Evolutionary conservation across 2,113 vertebrate genomes (phyloP), one percentile per base, ranked within the genome.

Genomic region (Pithys albifrons): DNA sequence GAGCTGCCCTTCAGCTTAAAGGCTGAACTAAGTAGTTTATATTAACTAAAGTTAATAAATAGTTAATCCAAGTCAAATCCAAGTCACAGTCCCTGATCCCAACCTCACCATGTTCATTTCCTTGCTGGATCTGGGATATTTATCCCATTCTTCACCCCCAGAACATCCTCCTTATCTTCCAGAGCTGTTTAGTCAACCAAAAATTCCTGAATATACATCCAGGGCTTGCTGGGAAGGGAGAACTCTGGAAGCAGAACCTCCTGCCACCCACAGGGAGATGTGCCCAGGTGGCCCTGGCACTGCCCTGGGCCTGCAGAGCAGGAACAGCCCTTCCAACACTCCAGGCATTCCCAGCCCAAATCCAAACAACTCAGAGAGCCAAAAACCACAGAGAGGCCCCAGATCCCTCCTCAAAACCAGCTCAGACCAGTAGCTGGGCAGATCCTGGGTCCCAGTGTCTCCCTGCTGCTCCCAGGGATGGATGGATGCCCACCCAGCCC

Each of bases 311-410:
- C 64, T 20, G 43, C 65, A 16, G 77, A 41, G 61, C 35, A 52
- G 58, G 6, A 70, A 18, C 31, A n/a, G 79, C 78, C 7, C 57
- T 48, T 64, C 57, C 57, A 75, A 27, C 61, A 10, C 3, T 9
- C 46, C 5, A 2, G 59, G 57, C 23, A 6, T 88, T 85, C 58
- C 75, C 81, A 12, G 72, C 16, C 52, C n/a, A 37, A 33, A 87
- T 46, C 3, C 10, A 62, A 88, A 80, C 78, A 71, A 46, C 65
- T 89, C 37, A 1, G 78, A 55, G 78, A 75, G 78, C 83, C 78
- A 84, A 55, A 88, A 87, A 66, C 87, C 83, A 91, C 82, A 69
- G 72, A 55, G 87, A 51, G 49, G 67, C 83, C 91, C 87, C 7
- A 0, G 22, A 73, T 67, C 71, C 92, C 88, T 3, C 33, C 28